Percentiles rank a stretch among this genome's conserved stretches.
Evolutionary conservation across 2,888 invertebrate species (phyloP).

Genomic region (Plusia festucae): DNA sequence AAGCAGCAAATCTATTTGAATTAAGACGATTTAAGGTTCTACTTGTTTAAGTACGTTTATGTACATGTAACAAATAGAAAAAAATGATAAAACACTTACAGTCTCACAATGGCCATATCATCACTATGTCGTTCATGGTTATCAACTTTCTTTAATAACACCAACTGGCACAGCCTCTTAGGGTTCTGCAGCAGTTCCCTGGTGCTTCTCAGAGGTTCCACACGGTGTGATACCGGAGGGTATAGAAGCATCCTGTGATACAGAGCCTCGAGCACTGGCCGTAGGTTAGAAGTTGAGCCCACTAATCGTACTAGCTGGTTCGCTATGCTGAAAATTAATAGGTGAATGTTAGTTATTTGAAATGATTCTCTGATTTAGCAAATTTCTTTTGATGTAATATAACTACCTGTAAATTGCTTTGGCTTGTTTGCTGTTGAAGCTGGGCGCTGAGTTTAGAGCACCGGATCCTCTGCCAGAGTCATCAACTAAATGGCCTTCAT

Average conservation of each 20-base stretch:
- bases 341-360: neutral
- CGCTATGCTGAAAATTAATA: conserved; percentile 91
- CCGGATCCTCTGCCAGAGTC: conserved; percentile 92
- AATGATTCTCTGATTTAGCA: neutral
- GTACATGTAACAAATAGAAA: too few species aligned
- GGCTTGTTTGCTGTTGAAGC: conserved; percentile 95
- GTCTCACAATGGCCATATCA: conserved; percentile 57
- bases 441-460: conserved; percentile 92
- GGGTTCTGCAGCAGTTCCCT: conserved; percentile 95
- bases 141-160: conserved; percentile 91
- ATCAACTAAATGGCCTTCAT: conserved; percentile 86
- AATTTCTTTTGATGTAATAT: too few species aligned
- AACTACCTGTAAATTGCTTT: conserved; percentile 95
- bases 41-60: too few species aligned
- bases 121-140: conserved; percentile 82
- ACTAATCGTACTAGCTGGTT: conserved; percentile 96
- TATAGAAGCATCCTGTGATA: conserved; percentile 97
- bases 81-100: conserved; percentile 36
- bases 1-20: too few species aligned
- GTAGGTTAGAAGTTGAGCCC: conserved; percentile 95
- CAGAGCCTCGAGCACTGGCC: conserved; percentile 97
- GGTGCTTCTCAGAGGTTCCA: conserved; percentile 95
- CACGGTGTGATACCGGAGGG: conserved; percentile 95
- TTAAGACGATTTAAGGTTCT: too few species aligned
- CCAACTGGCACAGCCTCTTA: conserved; percentile 93